Evolutionary conservation across 2,888 invertebrate genomes (phyloP), one percentile per base, ranked within the genome.

Genomic region (Chrysolina oricalcia): DNA sequence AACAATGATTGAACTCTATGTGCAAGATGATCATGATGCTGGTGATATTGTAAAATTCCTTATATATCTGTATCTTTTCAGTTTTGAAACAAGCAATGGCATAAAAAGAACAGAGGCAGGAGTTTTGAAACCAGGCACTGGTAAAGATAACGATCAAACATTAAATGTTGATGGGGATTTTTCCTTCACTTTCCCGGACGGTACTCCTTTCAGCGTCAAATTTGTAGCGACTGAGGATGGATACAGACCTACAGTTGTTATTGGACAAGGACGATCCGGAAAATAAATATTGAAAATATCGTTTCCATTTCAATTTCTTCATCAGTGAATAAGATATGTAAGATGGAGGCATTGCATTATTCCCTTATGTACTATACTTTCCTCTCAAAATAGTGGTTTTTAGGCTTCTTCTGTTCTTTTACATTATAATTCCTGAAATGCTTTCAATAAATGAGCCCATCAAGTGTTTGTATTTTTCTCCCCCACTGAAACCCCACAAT

Each of bases 141-240:
- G 90, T 15, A 90, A 91, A 1, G 90, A 90, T 41, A 91, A 91
- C 85, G 90, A 90, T 59, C 91, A 92, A 78, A 84, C 85, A 21
- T 89, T 90, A 0, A 89, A 90, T 85, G 78, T 78, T n/a, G 68
- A 74, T 59, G 93, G 93, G 17, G 91, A 91, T 6, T 93, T 90
- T 82, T 91, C 92, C 0, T 93, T 93, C 85, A 92, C 92, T 0
- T 91, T 92, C 41, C 93, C 92, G 0, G 93, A 93, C 83, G 93
- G 93, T 5, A 90, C 91, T 79, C 88, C 91, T 9, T 88, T 91
- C n/a, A 91, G 90, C 70, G 87, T 93, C 15, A 90, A 90, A 19
- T 93, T 93, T 83, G 90, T 91, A 1, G 93, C 93, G 62, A 93
- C 93, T 83, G 93, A 93, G 84, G 92, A 92, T 78, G 93, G 93